These are phyloP conservation scores for Caenorhabditis sp. DNA, from an alignment of 2,888 invertebrate species.

Conservation along the genomic window DNA sequence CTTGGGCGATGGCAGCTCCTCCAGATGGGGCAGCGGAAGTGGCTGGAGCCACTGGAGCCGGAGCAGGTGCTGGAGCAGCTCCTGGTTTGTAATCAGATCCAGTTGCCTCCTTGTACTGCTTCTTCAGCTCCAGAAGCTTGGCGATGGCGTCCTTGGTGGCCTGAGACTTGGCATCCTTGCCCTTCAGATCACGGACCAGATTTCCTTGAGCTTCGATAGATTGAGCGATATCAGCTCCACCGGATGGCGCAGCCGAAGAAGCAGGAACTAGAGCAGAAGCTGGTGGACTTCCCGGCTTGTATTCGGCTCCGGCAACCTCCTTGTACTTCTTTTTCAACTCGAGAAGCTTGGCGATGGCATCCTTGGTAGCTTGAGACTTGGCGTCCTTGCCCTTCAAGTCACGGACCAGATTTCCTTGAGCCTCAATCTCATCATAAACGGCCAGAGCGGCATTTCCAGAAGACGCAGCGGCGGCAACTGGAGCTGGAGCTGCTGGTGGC, in stretches of 20 bases:
- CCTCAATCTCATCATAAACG: conserved; percentile 76
- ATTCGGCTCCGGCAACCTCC: conserved; percentile 86
- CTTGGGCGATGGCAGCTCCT: background rate
- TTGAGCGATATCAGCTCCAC: conserved; percentile 3
- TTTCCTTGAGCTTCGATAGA: conserved; percentile 86
- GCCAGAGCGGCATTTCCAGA: conserved; percentile 16
- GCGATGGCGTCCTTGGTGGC: conserved; percentile 86
- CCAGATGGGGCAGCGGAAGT: conserved; percentile 41
- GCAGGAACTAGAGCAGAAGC: conserved; percentile 43
- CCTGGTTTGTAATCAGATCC: conserved; percentile 84
- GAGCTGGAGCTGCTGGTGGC: conserved; percentile 34
- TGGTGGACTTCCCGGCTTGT: conserved; percentile 72
- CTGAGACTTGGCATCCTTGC: conserved; percentile 84
- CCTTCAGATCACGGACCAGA: conserved; percentile 87
- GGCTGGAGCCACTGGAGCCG: too few relatives aligned
- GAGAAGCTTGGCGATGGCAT: conserved; percentile 87
- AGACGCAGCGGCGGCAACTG: conserved; percentile 23
- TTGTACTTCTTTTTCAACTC: conserved; percentile 86
- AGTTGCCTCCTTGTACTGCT: conserved; percentile 83
- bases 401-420: conserved; percentile 88
- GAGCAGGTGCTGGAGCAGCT: conserved; percentile 38
- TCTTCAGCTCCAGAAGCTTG: conserved; percentile 88
- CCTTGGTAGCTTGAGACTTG: conserved; percentile 85
- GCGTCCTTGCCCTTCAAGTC: conserved; percentile 86
- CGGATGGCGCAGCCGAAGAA: conserved; percentile 31